phyloP scores from a whole-genome alignment of 2,888 invertebrate genomes.

The Campopleginae sp. region DNA sequence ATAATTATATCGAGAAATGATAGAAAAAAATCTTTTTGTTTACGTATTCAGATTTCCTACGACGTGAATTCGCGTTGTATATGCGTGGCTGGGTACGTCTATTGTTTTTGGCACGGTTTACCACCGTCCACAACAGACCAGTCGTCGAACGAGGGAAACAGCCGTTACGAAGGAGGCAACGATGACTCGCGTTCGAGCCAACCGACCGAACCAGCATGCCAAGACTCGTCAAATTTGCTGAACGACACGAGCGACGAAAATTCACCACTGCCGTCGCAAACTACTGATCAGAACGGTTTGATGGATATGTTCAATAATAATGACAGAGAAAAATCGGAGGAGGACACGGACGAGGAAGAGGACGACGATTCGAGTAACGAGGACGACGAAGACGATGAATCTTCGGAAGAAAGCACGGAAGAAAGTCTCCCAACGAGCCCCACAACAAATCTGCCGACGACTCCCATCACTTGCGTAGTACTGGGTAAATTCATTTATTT shows the following conservation, averaged over 20 bases:
- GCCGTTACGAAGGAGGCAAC: not conserved
- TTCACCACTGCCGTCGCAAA: slow-evolving; percentile 65
- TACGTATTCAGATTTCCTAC: slow-evolving; percentile 76
- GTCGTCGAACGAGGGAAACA: slow-evolving; percentile 50
- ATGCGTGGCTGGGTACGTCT: slow-evolving; percentile 81
- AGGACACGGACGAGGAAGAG: slow-evolving; percentile 45
- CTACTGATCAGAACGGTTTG: slow-evolving; percentile 26
- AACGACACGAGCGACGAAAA: slow-evolving; percentile 50
- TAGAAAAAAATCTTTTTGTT: not conserved
- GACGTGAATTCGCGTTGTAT: slow-evolving; percentile 81
- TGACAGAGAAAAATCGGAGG: slow-evolving; percentile 54
- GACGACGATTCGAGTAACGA: slow-evolving; percentile 51
- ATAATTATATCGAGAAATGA: not conserved
- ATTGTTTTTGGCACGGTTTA: slow-evolving; percentile 79
- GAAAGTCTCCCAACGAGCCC: slow-evolving; percentile 65
- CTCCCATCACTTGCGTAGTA: slow-evolving; percentile 76
- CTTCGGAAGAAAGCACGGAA: slow-evolving; percentile 67
- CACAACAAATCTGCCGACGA: slow-evolving; percentile 70
- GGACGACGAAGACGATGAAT: slow-evolving; percentile 37
- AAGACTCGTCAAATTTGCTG: slow-evolving; percentile 45
- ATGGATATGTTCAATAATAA: slow-evolving; percentile 46
- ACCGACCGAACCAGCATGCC: slow-evolving; percentile 45
- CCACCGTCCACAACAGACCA: slow-evolving; percentile 63
- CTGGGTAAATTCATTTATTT: slow-evolving; percentile 74
- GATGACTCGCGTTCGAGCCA: slow-evolving; percentile 20